Conservation (phyloP, 2,797 vertebrate species). For the Xenops minutus region DNA sequence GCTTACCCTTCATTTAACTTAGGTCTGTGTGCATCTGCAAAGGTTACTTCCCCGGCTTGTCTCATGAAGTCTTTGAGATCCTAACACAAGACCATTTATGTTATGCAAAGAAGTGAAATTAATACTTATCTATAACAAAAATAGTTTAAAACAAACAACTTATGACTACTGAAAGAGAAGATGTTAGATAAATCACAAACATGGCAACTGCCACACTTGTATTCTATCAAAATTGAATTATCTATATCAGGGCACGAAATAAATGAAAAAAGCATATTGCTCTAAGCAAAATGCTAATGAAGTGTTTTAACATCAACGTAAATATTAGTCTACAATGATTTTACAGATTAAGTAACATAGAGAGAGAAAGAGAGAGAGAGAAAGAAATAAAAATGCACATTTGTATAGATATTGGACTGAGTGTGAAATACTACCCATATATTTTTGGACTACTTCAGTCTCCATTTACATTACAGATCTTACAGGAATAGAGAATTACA, state of each 20-base stretch:
- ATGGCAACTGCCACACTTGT: conserved; percentile 75
- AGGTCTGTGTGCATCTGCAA: conserved; percentile 95
- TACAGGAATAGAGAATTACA: conserved; percentile 70
- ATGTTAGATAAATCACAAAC: conserved; percentile 78
- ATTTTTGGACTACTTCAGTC: conserved; percentile 49
- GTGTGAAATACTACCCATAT: conserved; percentile 56
- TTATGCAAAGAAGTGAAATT: conserved; percentile 59
- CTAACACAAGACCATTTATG: conserved; percentile 83
- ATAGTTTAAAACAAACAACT: conserved; percentile 63
- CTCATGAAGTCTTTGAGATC: conserved; percentile 99
- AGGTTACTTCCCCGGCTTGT: conserved; percentile 98
- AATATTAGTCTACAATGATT: conserved; percentile 64
- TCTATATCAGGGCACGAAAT: conserved; percentile 79
- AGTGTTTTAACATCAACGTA: conserved; percentile 58
- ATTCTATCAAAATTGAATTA: conserved; percentile 73
- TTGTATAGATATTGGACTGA: conserved; percentile 54
- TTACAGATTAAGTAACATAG: not conserved
- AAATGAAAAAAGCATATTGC: conserved; percentile 74
- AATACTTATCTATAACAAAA: not conserved
- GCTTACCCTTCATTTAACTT: conserved; percentile 95
- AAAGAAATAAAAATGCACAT: not conserved
- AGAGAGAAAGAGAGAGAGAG: not conserved
- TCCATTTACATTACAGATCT: conserved; percentile 49
- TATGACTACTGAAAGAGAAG: conserved; percentile 77
- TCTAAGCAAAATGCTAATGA: conserved; percentile 76